Conservation (phyloP, 2,113 vertebrate species). For the Tor tambroides region DNA sequence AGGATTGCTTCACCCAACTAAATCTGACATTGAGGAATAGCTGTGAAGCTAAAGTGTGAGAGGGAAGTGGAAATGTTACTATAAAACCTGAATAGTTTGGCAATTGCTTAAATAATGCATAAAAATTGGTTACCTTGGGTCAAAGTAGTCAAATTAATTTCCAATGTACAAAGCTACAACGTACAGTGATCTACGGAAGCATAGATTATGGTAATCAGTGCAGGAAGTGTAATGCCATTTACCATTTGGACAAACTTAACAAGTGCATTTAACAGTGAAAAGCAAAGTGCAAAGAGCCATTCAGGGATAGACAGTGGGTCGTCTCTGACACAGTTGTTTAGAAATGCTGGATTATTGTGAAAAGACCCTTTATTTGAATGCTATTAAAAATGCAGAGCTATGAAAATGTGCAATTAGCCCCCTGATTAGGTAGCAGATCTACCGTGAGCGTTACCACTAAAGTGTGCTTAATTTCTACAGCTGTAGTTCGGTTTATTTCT, state of each 20-base stretch:
- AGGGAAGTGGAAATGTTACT: background rate
- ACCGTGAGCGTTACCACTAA: constrained; percentile 11
- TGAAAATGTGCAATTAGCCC: constrained; percentile 33
- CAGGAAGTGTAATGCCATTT: background rate
- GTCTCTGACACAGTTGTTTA: background rate
- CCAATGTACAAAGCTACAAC: background rate
- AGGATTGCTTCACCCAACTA: background rate
- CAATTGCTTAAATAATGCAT: background rate
- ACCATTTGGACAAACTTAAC: background rate
- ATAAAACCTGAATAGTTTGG: background rate
- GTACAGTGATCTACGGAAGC: background rate
- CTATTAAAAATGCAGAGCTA: constrained; percentile 32
- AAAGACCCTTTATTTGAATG: constrained; percentile 17
- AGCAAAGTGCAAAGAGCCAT: background rate
- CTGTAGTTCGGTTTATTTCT: background rate
- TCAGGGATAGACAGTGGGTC: background rate
- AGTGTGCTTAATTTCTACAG: constrained; percentile 33
- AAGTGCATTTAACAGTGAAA: background rate
- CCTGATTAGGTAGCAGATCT: constrained; percentile 34
- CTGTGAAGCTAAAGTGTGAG: background rate
- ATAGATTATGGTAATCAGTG: background rate
- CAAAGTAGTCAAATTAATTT: background rate
- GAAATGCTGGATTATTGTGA: constrained; percentile 25
- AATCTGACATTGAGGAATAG: background rate
- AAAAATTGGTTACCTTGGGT: background rate